These are phyloP conservation scores for Drosophila ohnishii DNA, from an alignment of 1,140 invertebrate species.

Conservation along the genomic window DNA sequence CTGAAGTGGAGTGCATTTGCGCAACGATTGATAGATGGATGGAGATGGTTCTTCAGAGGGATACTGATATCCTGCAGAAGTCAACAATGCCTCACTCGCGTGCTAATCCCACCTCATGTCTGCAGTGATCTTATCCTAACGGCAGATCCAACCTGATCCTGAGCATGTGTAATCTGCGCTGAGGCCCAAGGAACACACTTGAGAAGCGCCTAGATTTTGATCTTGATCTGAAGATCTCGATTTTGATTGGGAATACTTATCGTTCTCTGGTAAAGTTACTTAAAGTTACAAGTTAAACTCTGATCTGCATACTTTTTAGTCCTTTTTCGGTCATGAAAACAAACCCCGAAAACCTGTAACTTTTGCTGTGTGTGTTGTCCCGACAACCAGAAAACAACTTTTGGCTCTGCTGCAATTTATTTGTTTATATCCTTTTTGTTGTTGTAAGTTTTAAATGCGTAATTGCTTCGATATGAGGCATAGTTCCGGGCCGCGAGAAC, in stretches of 20 bases:
- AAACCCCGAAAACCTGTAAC: constrained; percentile 13
- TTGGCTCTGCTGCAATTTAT: constrained; percentile 2
- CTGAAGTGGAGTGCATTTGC: constrained; percentile 51
- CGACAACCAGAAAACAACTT: constrained; percentile 53
- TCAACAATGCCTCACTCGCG: constrained; percentile 5
- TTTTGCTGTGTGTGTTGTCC: constrained; percentile 16
- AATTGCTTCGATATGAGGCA: constrained; percentile 79
- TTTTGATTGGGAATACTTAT: not conserved
- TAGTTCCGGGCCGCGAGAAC: constrained; percentile 69
- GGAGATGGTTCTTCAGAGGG: not conserved
- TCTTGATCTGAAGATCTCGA: not conserved
- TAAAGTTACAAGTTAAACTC: not conserved
- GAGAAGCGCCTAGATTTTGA: not conserved
- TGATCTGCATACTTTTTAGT: too few relatives aligned
- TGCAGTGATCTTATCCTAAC: constrained; percentile 2
- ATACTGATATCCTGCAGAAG: not conserved
- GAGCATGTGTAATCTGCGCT: not conserved
- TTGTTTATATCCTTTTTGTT: constrained; percentile 53
- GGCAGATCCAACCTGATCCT: constrained; percentile 1
- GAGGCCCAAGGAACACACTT: not conserved
- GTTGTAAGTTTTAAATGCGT: constrained; percentile 77
- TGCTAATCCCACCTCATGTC: constrained; percentile 33
- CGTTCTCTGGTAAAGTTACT: not conserved
- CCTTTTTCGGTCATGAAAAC: not conserved
- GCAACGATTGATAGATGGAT: constrained; percentile 39